Conservation (phyloP, 2,113 vertebrate species). For the Symphodus melops region DNA sequence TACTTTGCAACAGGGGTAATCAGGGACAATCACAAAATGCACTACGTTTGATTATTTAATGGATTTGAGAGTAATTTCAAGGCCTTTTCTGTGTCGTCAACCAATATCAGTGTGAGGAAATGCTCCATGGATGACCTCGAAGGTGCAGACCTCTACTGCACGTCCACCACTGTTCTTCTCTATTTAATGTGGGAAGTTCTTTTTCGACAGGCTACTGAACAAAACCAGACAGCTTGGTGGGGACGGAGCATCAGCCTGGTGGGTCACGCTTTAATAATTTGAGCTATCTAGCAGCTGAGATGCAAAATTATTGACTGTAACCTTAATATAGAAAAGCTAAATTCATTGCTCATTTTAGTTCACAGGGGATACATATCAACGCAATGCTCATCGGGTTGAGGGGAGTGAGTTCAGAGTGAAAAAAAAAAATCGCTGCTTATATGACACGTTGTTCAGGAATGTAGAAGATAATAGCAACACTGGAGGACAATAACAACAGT, state of each 20-base stretch:
- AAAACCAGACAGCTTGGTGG: too few species aligned
- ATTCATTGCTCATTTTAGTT: neutral
- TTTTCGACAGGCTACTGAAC: too few species aligned
- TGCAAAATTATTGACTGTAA: neutral
- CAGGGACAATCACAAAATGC: too few species aligned
- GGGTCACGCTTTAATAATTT: constrained; percentile 18
- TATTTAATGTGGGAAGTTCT: too few species aligned
- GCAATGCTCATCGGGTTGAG: constrained; percentile 2
- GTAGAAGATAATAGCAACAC: constrained; percentile 62
- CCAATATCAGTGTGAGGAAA: too few species aligned
- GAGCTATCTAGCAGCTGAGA: constrained; percentile 9
- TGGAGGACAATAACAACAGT: constrained; percentile 65
- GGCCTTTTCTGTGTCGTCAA: too few species aligned
- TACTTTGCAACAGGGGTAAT: too few species aligned
- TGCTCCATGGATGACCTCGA: too few species aligned
- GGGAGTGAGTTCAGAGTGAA: constrained; percentile 49
- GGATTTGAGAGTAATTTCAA: too few species aligned
- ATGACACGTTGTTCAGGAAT: constrained; percentile 68
- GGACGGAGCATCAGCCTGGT: neutral
- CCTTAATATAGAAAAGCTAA: constrained; percentile 5
- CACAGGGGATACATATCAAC: neutral
- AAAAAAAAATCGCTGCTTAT: constrained; percentile 56
- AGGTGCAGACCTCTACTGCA: too few species aligned
- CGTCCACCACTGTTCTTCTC: too few species aligned
- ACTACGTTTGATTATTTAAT: too few species aligned